A percentile compares a stretch with the other conserved stretches of the same genome.
Evolutionary conservation across 2,113 vertebrate species (phyloP).

Genomic region (Petrocephalus zakoni): DNA sequence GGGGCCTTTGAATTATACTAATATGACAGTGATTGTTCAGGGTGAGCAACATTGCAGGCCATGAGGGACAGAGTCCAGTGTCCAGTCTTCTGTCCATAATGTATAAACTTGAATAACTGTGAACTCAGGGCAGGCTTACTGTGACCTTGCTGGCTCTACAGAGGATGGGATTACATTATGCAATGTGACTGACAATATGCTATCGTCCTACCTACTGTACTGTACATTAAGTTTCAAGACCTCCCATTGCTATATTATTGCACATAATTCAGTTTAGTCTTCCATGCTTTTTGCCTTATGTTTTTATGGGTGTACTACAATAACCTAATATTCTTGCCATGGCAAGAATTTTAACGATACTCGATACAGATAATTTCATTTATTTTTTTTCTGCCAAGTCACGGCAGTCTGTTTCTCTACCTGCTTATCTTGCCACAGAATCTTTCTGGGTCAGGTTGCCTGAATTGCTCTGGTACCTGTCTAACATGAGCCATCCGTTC

Average conservation of each 20-base stretch:
- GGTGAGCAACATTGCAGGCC: not conserved
- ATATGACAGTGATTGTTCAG: not conserved
- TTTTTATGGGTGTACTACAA: not conserved
- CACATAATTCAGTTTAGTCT: not conserved
- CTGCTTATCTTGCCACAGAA: not conserved
- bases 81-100: not conserved
- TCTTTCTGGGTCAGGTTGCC: not conserved
- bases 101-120: not conserved
- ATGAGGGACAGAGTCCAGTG: not conserved
- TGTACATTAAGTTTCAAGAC: not conserved
- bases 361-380: not conserved
- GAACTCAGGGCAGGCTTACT: not conserved
- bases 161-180: not conserved
- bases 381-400: not conserved
- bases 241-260: not conserved
- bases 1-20: not conserved
- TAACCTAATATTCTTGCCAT: not conserved
- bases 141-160: not conserved
- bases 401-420: not conserved
- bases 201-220: not conserved
- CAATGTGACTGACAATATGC: not conserved
- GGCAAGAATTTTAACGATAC: not conserved
- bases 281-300: not conserved
- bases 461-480: not conserved
- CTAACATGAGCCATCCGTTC: not conserved